phyloP scores from a whole-genome alignment of 2,113 vertebrate genomes.

The Coregonus clupeaformis region DNA sequence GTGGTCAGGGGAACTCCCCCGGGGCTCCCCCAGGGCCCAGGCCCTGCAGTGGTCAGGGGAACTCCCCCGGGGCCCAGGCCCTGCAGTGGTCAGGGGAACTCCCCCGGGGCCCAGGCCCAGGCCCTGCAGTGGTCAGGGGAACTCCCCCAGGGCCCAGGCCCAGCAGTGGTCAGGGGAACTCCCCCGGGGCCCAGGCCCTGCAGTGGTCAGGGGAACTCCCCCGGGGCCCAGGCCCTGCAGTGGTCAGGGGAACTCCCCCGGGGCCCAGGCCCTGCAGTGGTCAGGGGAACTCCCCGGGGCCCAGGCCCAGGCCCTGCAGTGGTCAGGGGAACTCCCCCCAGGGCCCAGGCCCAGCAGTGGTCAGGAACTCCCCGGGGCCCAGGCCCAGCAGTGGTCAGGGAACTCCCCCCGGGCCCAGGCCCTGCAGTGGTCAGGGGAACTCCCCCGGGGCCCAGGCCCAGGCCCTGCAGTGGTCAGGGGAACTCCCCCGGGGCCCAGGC shows the following conservation, averaged over 20 bases:
- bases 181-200: background rate
- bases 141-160: background rate
- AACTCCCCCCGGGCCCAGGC: no score
- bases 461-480: no score
- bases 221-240: background rate
- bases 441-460: no score
- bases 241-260: background rate
- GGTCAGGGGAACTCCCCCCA: background rate
- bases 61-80: background rate
- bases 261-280: conserved; percentile 6
- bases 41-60: conserved; percentile 9
- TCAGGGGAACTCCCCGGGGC: background rate
- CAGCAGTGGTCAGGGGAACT: conserved; percentile 8
- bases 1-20: background rate
- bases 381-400: no score
- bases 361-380: no score
- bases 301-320: conserved; percentile 4
- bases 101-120: background rate
- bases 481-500: no score
- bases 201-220: conserved; percentile 13
- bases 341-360: no score
- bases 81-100: conserved; percentile 5
- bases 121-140: conserved; percentile 9
- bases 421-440: no score
- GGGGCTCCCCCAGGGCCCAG: background rate